Evolutionary conservation across 2,797 vertebrate species (phyloP), one percentile per base, ranked within the genome.

Genomic region (Hybognathus amarus): DNA sequence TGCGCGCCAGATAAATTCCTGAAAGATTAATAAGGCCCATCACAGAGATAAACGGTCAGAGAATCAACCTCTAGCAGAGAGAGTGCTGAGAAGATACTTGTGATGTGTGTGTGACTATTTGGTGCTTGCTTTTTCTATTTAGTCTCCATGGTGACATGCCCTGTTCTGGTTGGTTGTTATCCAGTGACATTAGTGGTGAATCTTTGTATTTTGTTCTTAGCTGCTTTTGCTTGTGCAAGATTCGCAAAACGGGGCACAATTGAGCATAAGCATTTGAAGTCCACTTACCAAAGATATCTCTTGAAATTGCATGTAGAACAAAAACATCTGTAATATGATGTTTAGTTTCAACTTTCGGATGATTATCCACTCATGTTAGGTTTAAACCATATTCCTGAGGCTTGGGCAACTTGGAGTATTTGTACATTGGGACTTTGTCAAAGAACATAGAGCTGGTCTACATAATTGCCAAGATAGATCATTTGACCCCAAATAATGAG

Each of bases 81-180:
- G 75, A 70, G 33, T 24, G 61, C 64, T 66, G 61, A 77, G 36
- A 45, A 70, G 64, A 76, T 70, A 61, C 76, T 68, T 63, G 12
- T 9, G 47, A 63, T 77, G 63, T 47, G 38, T 59, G 15, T 47
- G 45, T 47, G 38, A 10, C 63, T 77, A 68, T 67, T 77, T 76
- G n/a, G 42, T 18, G 52, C 30, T 33, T 4, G 17, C 15, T n/a
- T 70, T 70, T 70, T 33, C 20, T 45, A 47, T 47, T 69, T 63
- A 6, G 38, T 77, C 38, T 78, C 75, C 82, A 83, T 83, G 74
- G 82, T 78, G 82, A 70, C 24, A 7, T 77, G 52, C 30, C 40
- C 52, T 77, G 3, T 59, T 68, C 47, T 69, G 38, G 40, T 77
- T 69, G 24, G 20, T 54, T 77, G 33, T 77, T 15, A 61, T 83